Evolutionary conservation across 2,888 invertebrate species (phyloP).

Genomic region (Melanophora roralis): DNA sequence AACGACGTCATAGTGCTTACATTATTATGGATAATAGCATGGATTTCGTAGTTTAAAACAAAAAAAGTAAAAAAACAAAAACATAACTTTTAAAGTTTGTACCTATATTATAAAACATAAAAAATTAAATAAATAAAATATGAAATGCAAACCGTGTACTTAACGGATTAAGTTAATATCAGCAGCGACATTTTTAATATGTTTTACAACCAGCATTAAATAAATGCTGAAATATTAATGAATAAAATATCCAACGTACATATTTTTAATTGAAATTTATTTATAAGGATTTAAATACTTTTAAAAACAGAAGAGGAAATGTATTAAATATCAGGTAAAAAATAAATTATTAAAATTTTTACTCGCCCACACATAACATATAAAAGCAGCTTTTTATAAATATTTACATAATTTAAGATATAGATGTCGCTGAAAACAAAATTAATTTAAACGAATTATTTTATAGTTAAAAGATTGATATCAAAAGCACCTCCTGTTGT

Average conservation of each 20-base stretch:
- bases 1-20: slow-evolving; percentile 72
- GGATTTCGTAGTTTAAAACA: slow-evolving; percentile 68
- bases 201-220: slow-evolving; percentile 21
- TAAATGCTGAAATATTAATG: background rate
- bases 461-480: slow-evolving; percentile 13
- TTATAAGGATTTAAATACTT: background rate
- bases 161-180: slow-evolving; percentile 32
- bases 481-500: slow-evolving; percentile 7
- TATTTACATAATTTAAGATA: too few species aligned
- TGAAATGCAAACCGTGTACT: slow-evolving; percentile 6
- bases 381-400: too few species aligned
- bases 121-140: background rate
- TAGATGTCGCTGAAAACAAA: too few species aligned
- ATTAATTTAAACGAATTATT: background rate
- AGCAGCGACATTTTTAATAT: slow-evolving; percentile 2
- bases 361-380: too few species aligned
- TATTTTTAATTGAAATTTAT: slow-evolving; percentile 41
- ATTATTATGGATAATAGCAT: slow-evolving; percentile 71
- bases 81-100: background rate
- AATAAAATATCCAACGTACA: slow-evolving; percentile 1
- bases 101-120: background rate
- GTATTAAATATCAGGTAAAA: too few species aligned
- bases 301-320: background rate
- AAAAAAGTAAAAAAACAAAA: slow-evolving; percentile 1
- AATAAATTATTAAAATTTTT: too few species aligned